Conservation (phyloP, 2,888 invertebrate species). For the Electrophaes corylata region DNA sequence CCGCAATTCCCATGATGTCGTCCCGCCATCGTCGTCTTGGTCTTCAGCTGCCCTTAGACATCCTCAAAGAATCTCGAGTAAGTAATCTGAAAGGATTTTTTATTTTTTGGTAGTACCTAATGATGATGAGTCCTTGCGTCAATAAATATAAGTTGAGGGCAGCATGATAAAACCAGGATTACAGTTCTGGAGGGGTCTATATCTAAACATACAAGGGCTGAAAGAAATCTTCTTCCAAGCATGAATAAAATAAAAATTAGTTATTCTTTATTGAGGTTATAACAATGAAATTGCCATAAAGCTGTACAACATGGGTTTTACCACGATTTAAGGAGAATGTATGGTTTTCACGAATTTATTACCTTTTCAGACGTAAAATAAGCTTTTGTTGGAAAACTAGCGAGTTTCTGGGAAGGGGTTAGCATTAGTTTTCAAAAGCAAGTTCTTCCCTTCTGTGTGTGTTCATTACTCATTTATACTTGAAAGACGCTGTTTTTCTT, state of each 20-base stretch:
- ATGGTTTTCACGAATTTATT: constrained; percentile 24
- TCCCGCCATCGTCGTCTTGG: too few relatives aligned
- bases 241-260: constrained; percentile 47
- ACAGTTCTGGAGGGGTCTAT: not conserved
- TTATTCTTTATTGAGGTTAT: constrained; percentile 46
- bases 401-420: not conserved
- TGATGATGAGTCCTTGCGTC: too few relatives aligned
- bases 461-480: too few relatives aligned
- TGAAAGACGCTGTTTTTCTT: too few relatives aligned
- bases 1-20: too few relatives aligned
- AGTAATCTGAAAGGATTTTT: too few relatives aligned
- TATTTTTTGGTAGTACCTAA: too few relatives aligned
- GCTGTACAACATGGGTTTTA: constrained; percentile 38
- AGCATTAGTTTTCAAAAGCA: not conserved
- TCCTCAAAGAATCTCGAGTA: too few relatives aligned
- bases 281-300: constrained; percentile 40
- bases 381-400: constrained; percentile 7
- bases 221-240: constrained; percentile 30
- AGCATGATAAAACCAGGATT: too few relatives aligned
- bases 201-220: not conserved
- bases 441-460: too few relatives aligned
- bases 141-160: too few relatives aligned
- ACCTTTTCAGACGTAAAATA: constrained; percentile 8
- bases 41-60: too few relatives aligned
- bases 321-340: constrained; percentile 15